phyloP scores from a whole-genome alignment of 2,797 vertebrate genomes.

The Ctenosaura bakeri region DNA sequence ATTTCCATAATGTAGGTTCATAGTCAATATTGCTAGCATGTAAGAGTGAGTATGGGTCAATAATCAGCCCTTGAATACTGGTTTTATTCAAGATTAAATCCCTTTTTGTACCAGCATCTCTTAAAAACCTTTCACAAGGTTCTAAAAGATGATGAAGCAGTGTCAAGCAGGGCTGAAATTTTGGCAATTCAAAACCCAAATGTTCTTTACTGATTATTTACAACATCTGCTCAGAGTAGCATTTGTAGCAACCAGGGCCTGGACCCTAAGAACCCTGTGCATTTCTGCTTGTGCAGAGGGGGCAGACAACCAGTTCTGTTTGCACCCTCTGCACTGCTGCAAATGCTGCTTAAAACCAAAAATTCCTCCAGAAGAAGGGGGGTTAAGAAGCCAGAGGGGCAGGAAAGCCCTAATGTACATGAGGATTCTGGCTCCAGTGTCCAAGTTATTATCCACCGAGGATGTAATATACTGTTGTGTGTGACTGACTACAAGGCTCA shows the following conservation, averaged over 20 bases:
- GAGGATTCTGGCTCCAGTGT: neutral
- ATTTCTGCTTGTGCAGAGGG: neutral
- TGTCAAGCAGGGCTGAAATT: slow-evolving; percentile 5
- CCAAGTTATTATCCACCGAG: neutral
- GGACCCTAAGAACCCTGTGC: neutral
- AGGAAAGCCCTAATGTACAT: neutral
- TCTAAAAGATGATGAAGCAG: slow-evolving; percentile 15
- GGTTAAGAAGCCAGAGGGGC: neutral
- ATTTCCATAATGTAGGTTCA: slow-evolving; percentile 66
- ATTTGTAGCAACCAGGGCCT: neutral
- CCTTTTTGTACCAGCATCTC: slow-evolving; percentile 53
- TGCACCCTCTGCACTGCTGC: neutral
- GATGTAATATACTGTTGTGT: neutral
- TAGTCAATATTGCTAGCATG: slow-evolving; percentile 81
- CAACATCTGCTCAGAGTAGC: neutral
- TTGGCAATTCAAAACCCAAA: slow-evolving; percentile 15
- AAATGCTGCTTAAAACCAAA: neutral
- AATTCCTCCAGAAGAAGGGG: neutral
- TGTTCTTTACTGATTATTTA: neutral
- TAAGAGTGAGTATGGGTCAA: slow-evolving; percentile 79
- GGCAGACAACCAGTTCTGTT: neutral
- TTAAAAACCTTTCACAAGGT: slow-evolving; percentile 52
- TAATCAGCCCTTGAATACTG: slow-evolving; percentile 80
- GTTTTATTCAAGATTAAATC: slow-evolving; percentile 78
- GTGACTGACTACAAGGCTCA: neutral